Conservation (phyloP, 2,113 vertebrate species). For the Ciconia maguari region DNA sequence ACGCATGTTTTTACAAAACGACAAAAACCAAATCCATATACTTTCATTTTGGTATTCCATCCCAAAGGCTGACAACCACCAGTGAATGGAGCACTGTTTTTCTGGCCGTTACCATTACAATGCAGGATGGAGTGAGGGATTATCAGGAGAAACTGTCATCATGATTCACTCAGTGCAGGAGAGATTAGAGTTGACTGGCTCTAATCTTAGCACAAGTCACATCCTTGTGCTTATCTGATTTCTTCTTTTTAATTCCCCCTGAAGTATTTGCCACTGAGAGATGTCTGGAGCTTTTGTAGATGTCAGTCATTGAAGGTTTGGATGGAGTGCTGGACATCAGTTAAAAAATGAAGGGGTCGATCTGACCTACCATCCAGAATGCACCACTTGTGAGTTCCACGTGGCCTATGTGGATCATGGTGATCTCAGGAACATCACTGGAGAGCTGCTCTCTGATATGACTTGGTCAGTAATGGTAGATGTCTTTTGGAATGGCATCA, state of each 20-base stretch:
- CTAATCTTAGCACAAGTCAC: neutral
- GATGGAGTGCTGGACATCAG: conserved; percentile 71
- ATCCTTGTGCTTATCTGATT: neutral
- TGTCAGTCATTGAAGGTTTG: conserved; percentile 71
- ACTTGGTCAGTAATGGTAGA: neutral
- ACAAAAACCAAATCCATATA: neutral
- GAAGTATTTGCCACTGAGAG: neutral
- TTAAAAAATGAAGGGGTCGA: conserved; percentile 78
- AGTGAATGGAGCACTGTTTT: neutral
- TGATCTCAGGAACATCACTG: conserved; percentile 79
- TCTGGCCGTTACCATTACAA: neutral
- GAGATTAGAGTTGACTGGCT: neutral
- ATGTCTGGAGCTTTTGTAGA: conserved; percentile 36
- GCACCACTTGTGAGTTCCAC: conserved; percentile 79
- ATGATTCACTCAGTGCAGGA: neutral
- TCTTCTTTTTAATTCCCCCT: neutral
- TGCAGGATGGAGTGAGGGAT: neutral
- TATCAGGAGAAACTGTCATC: neutral
- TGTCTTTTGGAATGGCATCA: neutral
- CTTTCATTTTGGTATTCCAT: neutral
- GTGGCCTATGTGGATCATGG: conserved; percentile 75
- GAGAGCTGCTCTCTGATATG: conserved; percentile 75
- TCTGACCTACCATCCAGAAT: conserved; percentile 76
- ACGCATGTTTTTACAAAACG: neutral
- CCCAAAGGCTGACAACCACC: neutral